phyloP scores from a whole-genome alignment of 1,140 invertebrate species.

The Pinna nobilis region DNA sequence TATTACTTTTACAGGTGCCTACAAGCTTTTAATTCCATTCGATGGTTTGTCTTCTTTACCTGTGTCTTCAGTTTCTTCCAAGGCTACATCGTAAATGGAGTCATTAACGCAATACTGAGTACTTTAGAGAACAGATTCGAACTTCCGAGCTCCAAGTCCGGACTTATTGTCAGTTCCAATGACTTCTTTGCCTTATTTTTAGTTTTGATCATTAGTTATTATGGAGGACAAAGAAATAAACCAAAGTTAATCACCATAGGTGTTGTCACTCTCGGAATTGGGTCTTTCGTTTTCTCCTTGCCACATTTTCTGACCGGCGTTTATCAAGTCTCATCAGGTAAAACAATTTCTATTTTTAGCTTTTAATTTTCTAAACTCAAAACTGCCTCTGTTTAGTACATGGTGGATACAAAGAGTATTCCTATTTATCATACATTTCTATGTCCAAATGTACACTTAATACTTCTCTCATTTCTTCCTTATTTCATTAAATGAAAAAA shows the following conservation, averaged over 20 bases:
- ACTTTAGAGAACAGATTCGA: slow-evolving; percentile 89
- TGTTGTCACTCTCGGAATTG: slow-evolving; percentile 83
- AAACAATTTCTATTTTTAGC: no score
- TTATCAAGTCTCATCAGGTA: slow-evolving; percentile 43
- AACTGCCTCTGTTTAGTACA: no score
- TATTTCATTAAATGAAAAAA: no score
- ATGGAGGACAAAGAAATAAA: slow-evolving; percentile 86
- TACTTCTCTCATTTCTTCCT: no score
- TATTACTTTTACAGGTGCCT: no score
- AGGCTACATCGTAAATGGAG: slow-evolving; percentile 90
- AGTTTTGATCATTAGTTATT: slow-evolving; percentile 87
- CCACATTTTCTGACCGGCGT: slow-evolving; percentile 86
- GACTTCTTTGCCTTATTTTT: slow-evolving; percentile 87
- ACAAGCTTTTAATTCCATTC: slow-evolving; percentile 49
- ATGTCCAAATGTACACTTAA: no score
- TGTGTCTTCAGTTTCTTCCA: slow-evolving; percentile 54
- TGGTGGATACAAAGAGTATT: no score
- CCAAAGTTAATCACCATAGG: slow-evolving; percentile 81
- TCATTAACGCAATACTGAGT: slow-evolving; percentile 89
- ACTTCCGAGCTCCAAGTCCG: slow-evolving; percentile 82
- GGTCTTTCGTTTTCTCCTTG: slow-evolving; percentile 92
- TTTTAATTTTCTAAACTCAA: no score
- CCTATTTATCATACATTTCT: no score
- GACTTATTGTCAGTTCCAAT: slow-evolving; percentile 86
- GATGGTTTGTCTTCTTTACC: slow-evolving; percentile 55